Evolutionary conservation across 2,888 invertebrate species (phyloP).

Genomic region (Odiellus spinosus): DNA sequence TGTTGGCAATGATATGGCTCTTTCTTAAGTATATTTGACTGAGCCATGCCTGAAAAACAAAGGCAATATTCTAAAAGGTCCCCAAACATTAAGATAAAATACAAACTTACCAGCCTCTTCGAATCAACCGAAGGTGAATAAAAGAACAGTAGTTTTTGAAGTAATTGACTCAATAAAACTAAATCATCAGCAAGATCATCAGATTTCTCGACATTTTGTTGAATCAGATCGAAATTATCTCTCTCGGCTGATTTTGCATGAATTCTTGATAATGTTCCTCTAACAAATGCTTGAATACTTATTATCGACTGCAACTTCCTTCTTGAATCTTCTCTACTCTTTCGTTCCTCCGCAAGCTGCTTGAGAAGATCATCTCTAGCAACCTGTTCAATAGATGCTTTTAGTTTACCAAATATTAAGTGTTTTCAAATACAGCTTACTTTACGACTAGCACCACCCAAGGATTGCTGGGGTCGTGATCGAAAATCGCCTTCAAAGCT

Average conservation of each 20-base stretch:
- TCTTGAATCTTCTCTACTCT: conserved; percentile 1
- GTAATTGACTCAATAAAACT: conserved; percentile 39
- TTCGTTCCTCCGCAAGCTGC: too few relatives aligned
- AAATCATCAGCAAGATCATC: conserved; percentile 29
- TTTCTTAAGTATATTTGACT: conserved; percentile 24
- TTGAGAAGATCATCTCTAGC: too few relatives aligned
- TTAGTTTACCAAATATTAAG: too few relatives aligned
- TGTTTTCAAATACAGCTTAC: too few relatives aligned
- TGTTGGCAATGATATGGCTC: conserved; percentile 20
- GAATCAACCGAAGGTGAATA: conserved; percentile 51
- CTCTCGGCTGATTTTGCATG: conserved; percentile 46
- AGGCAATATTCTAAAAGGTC: too few relatives aligned
- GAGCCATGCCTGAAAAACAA: too few relatives aligned
- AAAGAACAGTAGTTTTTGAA: conserved; percentile 58
- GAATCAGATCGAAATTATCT: conserved; percentile 45
- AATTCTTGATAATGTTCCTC: conserved; percentile 47
- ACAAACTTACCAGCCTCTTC: conserved; percentile 40
- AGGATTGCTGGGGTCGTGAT: conserved; percentile 69
- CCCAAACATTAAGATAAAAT: too few relatives aligned
- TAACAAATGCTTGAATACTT: conserved; percentile 61
- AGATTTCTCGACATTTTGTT: conserved; percentile 11
- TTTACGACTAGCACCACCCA: conserved; percentile 49
- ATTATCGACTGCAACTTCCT: conserved; percentile 42
- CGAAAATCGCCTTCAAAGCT: conserved; percentile 83
- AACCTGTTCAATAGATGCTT: too few relatives aligned